phyloP scores from a whole-genome alignment of 2,888 invertebrate genomes.

The Apantesis nais region DNA sequence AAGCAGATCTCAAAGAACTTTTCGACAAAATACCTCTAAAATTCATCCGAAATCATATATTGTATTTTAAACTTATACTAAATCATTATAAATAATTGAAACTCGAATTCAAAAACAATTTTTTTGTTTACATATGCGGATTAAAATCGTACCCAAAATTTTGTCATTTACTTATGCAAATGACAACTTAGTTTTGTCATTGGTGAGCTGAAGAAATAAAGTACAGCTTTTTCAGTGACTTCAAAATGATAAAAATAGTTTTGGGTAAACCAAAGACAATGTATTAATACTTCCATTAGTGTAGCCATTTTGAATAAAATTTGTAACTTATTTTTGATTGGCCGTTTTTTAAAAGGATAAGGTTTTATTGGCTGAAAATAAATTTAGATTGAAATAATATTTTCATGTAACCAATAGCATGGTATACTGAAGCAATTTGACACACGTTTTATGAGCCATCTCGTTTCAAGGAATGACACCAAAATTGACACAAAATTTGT shows the following conservation, averaged over 20 bases:
- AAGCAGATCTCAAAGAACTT: constrained; percentile 55
- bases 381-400: neutral
- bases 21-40: constrained; percentile 58
- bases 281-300: constrained; percentile 19
- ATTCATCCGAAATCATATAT: constrained; percentile 55
- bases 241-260: neutral
- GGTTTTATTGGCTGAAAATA: constrained; percentile 27
- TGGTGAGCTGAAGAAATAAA: neutral
- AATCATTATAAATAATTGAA: constrained; percentile 35
- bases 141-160: constrained; percentile 42
- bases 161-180: constrained; percentile 35
- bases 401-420: constrained; percentile 23
- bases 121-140: constrained; percentile 37
- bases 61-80: constrained; percentile 40
- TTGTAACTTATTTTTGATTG: constrained; percentile 6
- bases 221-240: neutral
- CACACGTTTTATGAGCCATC: constrained; percentile 45
- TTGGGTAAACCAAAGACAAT: constrained; percentile 30
- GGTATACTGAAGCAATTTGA: constrained; percentile 30
- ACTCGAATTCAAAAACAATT: constrained; percentile 36
- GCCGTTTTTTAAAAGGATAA: neutral
- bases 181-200: constrained; percentile 35
- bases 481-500: constrained; percentile 77
- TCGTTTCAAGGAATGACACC: constrained; percentile 47
- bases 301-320: constrained; percentile 44